A percentile compares a stretch with the other conserved stretches of the same genome.
Conservation (phyloP, 1,140 invertebrate species). For the Drosophila kikkawai region DNA sequence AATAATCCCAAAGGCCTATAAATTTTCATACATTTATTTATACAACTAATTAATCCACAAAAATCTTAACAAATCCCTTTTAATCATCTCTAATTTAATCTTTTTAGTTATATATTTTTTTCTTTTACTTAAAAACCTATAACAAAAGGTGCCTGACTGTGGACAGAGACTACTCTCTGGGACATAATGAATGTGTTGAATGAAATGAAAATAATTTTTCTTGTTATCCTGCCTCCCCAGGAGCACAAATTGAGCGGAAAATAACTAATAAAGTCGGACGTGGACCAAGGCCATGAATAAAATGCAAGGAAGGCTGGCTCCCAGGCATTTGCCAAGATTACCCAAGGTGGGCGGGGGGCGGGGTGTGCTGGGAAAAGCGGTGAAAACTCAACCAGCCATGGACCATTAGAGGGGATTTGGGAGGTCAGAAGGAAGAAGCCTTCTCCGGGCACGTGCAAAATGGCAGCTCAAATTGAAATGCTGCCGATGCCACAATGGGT, state of each 20-base stretch:
- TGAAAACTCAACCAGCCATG: conserved; percentile 38
- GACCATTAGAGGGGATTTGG: conserved; percentile 35
- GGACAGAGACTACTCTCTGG: conserved; percentile 12
- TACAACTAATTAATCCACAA: background rate
- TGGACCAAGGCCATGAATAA: conserved; percentile 70
- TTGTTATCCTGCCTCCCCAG: conserved; percentile 80
- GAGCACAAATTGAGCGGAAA: conserved; percentile 83
- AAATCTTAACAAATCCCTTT: background rate
- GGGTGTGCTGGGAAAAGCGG: conserved; percentile 6
- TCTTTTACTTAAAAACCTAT: background rate
- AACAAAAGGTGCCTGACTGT: conserved; percentile 17
- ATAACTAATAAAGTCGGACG: conserved; percentile 84
- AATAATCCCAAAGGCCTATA: background rate
- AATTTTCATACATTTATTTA: background rate
- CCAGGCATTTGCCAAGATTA: conserved; percentile 51
- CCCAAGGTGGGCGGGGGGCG: background rate
- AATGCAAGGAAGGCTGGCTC: conserved; percentile 48
- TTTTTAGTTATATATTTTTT: conserved; percentile 1
- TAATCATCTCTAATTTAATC: background rate
- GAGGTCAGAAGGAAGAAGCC: conserved; percentile 10
- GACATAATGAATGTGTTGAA: conserved; percentile 78
- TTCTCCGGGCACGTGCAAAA: conserved; percentile 74
- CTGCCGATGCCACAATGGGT: conserved; percentile 80
- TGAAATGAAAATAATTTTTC: conserved; percentile 85
- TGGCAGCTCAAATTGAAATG: conserved; percentile 77